A percentile compares a stretch with the other conserved stretches of the same genome.
phyloP scores from a whole-genome alignment of 2,113 vertebrate genomes.

The Odobenus rosmarus region DNA sequence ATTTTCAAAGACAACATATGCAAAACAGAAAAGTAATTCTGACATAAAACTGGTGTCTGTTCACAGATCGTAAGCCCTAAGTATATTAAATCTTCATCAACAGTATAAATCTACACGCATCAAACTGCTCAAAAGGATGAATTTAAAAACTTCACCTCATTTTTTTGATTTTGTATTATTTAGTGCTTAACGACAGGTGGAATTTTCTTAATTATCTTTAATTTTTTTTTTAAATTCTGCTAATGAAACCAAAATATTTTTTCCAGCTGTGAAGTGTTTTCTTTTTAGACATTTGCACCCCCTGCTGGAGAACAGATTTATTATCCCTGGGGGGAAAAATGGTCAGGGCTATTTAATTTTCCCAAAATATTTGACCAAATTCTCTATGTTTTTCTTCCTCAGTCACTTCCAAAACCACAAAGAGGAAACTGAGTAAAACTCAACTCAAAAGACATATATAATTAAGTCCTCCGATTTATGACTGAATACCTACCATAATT shows the following conservation, averaged over 20 bases:
- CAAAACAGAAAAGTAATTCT: conserved; percentile 11
- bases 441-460: background rate
- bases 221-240: background rate
- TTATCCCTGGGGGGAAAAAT: background rate
- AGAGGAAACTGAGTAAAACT: conserved; percentile 25
- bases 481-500: background rate
- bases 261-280: background rate
- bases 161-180: conserved; percentile 24
- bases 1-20: conserved; percentile 39
- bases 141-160: background rate
- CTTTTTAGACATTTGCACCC: conserved; percentile 77
- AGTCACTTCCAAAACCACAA: conserved; percentile 60
- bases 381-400: conserved; percentile 10
- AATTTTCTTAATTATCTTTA: conserved; percentile 2
- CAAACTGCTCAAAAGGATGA: background rate
- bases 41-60: background rate
- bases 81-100: background rate
- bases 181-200: background rate
- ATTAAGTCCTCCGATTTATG: background rate
- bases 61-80: background rate
- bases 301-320: conserved; percentile 78
- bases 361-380: conserved; percentile 32
- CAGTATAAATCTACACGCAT: background rate
- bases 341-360: conserved; percentile 43
- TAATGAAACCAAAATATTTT: conserved; percentile 39